A percentile compares a stretch with the other conserved stretches of the same genome.
phyloP scores from a whole-genome alignment of 2,797 vertebrate species.

The Channallabes apus region DNA sequence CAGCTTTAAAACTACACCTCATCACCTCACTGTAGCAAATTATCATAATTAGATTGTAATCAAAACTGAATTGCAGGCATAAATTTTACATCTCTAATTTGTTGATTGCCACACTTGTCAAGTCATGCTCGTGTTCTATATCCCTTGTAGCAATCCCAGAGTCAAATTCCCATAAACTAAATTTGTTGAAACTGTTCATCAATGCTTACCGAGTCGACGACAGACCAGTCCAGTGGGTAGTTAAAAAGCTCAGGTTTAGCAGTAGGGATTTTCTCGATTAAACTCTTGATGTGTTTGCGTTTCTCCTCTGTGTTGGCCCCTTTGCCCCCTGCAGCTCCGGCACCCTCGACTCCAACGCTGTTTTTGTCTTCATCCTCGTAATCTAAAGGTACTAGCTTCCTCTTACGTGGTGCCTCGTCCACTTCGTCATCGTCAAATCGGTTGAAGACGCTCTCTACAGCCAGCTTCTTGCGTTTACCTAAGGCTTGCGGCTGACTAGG shows the following conservation, averaged over 20 bases:
- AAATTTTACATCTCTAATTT: neutral
- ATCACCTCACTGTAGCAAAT: neutral
- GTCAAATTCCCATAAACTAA: neutral
- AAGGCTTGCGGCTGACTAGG: slow-evolving; percentile 86
- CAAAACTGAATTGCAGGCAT: neutral
- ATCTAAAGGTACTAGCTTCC: slow-evolving; percentile 96
- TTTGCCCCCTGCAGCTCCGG: slow-evolving; percentile 75
- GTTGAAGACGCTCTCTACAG: slow-evolving; percentile 96
- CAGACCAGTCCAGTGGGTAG: slow-evolving; percentile 92
- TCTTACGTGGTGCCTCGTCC: slow-evolving; percentile 90
- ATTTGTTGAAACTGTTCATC: neutral
- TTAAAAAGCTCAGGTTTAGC: slow-evolving; percentile 96
- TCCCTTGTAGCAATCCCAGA: neutral
- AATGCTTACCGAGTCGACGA: slow-evolving; percentile 76
- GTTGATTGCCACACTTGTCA: neutral
- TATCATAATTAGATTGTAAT: neutral
- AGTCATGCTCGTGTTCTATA: neutral
- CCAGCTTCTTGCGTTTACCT: slow-evolving; percentile 94
- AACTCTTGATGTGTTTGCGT: slow-evolving; percentile 96
- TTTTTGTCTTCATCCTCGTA: slow-evolving; percentile 96
- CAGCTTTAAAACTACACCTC: too few relatives aligned
- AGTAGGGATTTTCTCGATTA: slow-evolving; percentile 98
- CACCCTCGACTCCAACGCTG: slow-evolving; percentile 62
- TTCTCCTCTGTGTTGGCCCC: slow-evolving; percentile 95
- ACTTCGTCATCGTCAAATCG: slow-evolving; percentile 97